These are phyloP conservation scores for Oreochromis grahami DNA, from an alignment of 2,797 vertebrate genomes.

Conservation along the genomic window DNA sequence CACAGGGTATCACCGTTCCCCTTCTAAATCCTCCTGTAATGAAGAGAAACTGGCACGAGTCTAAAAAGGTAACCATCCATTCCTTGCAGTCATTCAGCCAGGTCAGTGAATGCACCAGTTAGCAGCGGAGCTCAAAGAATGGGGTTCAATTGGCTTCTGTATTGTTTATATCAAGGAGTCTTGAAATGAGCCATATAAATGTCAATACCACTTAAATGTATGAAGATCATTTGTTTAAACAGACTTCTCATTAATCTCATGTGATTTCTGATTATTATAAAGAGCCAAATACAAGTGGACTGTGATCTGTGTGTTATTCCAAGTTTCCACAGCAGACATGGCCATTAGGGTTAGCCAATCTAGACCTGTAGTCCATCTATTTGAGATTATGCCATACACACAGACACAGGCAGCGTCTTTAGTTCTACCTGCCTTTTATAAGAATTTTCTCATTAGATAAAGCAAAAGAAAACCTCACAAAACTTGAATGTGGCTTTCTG, in stretches of 20 bases:
- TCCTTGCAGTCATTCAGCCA: background rate
- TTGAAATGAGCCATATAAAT: background rate
- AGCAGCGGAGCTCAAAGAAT: background rate
- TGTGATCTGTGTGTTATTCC: background rate
- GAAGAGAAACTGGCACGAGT: background rate
- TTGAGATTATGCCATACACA: background rate
- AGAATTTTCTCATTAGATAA: background rate
- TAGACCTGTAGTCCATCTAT: background rate
- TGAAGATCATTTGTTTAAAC: background rate
- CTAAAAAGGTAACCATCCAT: slow-evolving; percentile 3
- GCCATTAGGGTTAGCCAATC: background rate
- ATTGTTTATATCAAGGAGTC: background rate
- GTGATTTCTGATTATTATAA: background rate
- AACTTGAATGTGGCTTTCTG: background rate
- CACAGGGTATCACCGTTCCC: background rate
- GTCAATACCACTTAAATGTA: background rate
- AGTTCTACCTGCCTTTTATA: background rate
- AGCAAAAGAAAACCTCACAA: background rate
- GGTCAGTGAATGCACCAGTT: background rate
- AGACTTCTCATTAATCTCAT: background rate
- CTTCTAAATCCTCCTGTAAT: background rate
- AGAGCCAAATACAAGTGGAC: background rate
- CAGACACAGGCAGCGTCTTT: background rate
- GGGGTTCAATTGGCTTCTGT: background rate
- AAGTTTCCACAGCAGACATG: background rate